These are phyloP conservation scores for Rallus crepitans DNA, from an alignment of 2,797 vertebrate species.

Conservation along the genomic window DNA sequence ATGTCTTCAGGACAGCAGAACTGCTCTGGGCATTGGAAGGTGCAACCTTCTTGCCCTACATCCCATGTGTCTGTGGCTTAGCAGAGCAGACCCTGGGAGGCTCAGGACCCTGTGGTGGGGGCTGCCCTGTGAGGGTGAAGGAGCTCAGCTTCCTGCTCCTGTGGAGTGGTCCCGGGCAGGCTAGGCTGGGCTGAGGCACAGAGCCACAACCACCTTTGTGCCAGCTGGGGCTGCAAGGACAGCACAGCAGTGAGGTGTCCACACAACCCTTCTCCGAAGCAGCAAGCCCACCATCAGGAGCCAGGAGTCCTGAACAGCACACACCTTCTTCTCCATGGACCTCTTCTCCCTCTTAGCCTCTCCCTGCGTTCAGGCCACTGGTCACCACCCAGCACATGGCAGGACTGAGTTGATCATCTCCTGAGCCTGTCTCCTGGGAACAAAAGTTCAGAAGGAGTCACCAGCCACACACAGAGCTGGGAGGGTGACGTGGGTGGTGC, in stretches of 20 bases:
- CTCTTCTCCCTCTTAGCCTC: not conserved
- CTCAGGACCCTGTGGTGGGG: rapidly evolving
- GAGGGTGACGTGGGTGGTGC: not conserved
- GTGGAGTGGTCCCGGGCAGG: not conserved
- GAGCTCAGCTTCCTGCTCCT: rapidly evolving
- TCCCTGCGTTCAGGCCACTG: not conserved
- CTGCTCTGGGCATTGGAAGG: not conserved
- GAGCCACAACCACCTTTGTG: not conserved
- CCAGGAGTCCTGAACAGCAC: not conserved
- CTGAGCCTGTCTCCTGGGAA: not conserved
- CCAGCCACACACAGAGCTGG: not conserved
- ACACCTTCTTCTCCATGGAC: not conserved
- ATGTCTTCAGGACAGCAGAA: not conserved
- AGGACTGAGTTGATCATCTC: not conserved
- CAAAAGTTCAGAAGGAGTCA: not conserved
- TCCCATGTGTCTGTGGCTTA: not conserved
- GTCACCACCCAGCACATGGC: not conserved
- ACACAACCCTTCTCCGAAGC: not conserved
- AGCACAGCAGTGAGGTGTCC: not conserved
- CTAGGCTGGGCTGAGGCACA: not conserved
- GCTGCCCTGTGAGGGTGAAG: rapidly evolving
- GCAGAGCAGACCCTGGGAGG: not conserved
- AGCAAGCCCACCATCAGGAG: not conserved
- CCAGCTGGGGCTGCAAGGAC: rapidly evolving
- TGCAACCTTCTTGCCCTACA: not conserved